Evolutionary conservation across 2,797 vertebrate species (phyloP), one percentile per base, ranked within the genome.

Genomic region (Enteromius thamalakanensis): DNA sequence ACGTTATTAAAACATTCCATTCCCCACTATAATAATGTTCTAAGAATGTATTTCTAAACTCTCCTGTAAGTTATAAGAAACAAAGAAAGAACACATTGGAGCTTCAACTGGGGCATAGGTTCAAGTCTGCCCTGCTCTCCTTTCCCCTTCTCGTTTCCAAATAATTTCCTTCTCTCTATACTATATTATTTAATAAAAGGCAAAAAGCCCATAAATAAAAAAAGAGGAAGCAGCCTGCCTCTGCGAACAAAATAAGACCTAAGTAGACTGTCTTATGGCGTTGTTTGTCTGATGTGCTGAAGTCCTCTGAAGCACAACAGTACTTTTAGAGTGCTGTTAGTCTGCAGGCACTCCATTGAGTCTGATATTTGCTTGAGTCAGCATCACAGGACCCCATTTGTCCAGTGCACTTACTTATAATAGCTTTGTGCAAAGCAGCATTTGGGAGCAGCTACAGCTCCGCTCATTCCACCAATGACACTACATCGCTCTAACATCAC

Each of bases 281-380:
- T 68, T 76, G 76, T 76, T 86, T 51, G 34, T 58, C 21, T 82
- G 79, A 84, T 84, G 79, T 81, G 55, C 76, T 40, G 76, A 69
- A 71, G 79, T 86, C 60, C 55, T 81, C 72, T 60, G 51, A 47
- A 88, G 76, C 42, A 65, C 60, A 72, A 62, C 76, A 80, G 42
- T 70, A 71, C 83, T 84, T 79, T 85, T 69, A 84, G 81, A 76
- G 76, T 68, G 83, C 74, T 77, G 81, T 84, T 72, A 78, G 81
- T 78, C 80, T 71, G 65, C 74, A 85, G 71, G 67, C 80, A 64
- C 53, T 82, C 72, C 67, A 37, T 45, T 45, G 68, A 78, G 79
- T 76, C 70, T 68, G 60, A 86, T 64, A 87, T 84, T 88, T 84
- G 85, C 85, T 87, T 87, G 77, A 87, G 85, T 89, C 88, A 86